Evolutionary conservation across 2,797 vertebrate species (phyloP).

Genomic region (Macropus fuliginosus): DNA sequence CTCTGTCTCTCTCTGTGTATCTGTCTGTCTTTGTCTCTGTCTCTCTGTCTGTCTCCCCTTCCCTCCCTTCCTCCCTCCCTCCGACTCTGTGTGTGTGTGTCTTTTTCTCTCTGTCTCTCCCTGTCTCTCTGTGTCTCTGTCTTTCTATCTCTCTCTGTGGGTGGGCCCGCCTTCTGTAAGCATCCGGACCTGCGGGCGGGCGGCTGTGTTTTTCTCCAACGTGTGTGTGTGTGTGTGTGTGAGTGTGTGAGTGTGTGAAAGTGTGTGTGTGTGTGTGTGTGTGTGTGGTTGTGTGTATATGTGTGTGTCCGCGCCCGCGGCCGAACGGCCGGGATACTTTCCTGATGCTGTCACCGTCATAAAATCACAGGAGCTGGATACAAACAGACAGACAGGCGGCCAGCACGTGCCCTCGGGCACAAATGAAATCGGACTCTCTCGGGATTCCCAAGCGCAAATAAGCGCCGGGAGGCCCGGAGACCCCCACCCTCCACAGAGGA

Average conservation of each 20-base stretch:
- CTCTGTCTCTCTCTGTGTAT: not conserved
- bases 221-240: too few relatives aligned
- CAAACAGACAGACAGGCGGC: constrained; percentile 39
- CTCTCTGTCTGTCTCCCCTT: not conserved
- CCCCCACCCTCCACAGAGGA: not conserved
- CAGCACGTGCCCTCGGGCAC: constrained; percentile 43
- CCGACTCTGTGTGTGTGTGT: not conserved
- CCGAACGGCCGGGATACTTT: constrained; percentile 71
- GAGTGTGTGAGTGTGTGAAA: too few relatives aligned
- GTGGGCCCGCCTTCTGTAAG: not conserved
- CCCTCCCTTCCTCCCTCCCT: not conserved
- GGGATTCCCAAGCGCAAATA: not conserved
- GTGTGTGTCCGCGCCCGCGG: not conserved
- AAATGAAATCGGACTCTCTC: constrained; percentile 41
- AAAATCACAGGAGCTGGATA: constrained; percentile 30
- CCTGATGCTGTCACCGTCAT: constrained; percentile 74
- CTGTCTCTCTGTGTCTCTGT: not conserved
- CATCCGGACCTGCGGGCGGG: not conserved
- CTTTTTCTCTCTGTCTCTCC: not conserved
- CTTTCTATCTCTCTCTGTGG: not conserved
- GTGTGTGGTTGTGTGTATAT: not conserved
- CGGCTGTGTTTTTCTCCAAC: not conserved
- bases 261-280: not conserved
- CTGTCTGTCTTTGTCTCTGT: not conserved
- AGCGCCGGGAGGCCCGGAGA: not conserved